Evolutionary conservation across 2,113 vertebrate genomes (phyloP).

Genomic region (Chunga burmeisteri): DNA sequence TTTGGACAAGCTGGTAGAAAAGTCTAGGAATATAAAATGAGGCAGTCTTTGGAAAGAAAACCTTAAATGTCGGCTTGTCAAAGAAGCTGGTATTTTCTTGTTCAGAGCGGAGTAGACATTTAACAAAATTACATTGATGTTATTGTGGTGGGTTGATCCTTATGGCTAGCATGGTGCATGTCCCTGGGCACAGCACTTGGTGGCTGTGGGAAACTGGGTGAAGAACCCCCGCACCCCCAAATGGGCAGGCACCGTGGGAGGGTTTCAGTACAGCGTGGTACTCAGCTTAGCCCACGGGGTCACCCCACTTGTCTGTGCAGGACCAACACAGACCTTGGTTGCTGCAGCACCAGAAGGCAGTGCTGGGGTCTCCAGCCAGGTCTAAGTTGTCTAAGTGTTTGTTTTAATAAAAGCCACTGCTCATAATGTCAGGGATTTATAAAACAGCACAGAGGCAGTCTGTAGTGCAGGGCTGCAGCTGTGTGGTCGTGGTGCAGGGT

Average conservation of each 20-base stretch:
- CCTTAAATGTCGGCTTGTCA: slow-evolving; percentile 23
- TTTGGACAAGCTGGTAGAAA: background rate
- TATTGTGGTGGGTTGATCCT: background rate
- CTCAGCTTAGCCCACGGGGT: background rate
- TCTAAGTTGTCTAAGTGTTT: background rate
- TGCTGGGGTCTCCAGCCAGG: background rate
- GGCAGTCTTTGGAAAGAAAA: background rate
- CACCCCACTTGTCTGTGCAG: background rate
- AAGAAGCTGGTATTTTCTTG: slow-evolving; percentile 24
- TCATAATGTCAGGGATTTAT: background rate
- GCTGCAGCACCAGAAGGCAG: background rate
- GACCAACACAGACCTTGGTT: background rate
- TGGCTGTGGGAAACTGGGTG: background rate
- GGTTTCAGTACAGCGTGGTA: background rate
- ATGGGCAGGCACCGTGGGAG: background rate
- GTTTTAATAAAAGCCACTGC: background rate
- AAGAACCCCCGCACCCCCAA: fast-evolving
- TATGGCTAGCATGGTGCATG: background rate
- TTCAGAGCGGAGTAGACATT: background rate
- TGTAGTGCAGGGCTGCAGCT: background rate
- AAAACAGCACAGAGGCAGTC: background rate
- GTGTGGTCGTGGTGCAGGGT: background rate
- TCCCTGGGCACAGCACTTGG: background rate
- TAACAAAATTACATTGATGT: slow-evolving; percentile 41
- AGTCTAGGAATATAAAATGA: background rate